Percentiles rank a stretch among this genome's conserved stretches.
These are phyloP conservation scores for Metallyticus violacea DNA, from an alignment of 2,888 invertebrate genomes.

Conservation along the genomic window DNA sequence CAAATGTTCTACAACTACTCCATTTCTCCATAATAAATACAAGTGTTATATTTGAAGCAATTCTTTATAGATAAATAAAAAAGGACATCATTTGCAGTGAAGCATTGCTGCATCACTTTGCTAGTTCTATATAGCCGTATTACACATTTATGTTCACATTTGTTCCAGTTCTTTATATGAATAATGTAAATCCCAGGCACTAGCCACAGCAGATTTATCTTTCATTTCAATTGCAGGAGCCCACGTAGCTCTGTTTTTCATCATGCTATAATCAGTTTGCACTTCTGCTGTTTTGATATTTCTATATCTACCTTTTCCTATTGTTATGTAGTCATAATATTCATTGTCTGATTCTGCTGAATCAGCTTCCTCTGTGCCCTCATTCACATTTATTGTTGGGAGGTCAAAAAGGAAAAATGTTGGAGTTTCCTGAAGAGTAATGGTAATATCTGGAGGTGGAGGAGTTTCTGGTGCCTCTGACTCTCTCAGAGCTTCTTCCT, in stretches of 20 bases:
- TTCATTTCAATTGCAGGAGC: slow-evolving; percentile 54
- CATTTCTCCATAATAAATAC: too few species aligned
- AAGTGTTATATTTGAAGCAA: too few species aligned
- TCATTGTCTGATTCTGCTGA: slow-evolving; percentile 61
- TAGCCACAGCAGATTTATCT: slow-evolving; percentile 63
- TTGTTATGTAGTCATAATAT: slow-evolving; percentile 64
- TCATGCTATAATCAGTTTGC: slow-evolving; percentile 61
- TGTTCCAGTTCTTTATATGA: slow-evolving; percentile 42
- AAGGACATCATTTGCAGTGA: too few species aligned
- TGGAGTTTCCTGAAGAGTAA: slow-evolving; percentile 65
- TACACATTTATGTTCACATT: background rate
- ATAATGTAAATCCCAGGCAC: slow-evolving; percentile 76
- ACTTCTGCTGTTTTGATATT: slow-evolving; percentile 56
- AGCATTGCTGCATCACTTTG: too few species aligned
- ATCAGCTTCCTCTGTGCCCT: slow-evolving; percentile 57
- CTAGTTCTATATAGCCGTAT: too few species aligned
- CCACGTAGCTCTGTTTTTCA: slow-evolving; percentile 63
- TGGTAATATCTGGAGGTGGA: slow-evolving; percentile 25
- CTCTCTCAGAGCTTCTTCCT: background rate
- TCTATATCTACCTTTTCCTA: slow-evolving; percentile 57
- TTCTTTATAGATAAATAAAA: too few species aligned
- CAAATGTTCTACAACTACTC: too few species aligned
- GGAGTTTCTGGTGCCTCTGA: background rate
- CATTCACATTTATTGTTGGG: slow-evolving; percentile 60
- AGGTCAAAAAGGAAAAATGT: slow-evolving; percentile 63